These are phyloP conservation scores for Desoria tigrina DNA, from an alignment of 2,888 invertebrate species.

Conservation along the genomic window DNA sequence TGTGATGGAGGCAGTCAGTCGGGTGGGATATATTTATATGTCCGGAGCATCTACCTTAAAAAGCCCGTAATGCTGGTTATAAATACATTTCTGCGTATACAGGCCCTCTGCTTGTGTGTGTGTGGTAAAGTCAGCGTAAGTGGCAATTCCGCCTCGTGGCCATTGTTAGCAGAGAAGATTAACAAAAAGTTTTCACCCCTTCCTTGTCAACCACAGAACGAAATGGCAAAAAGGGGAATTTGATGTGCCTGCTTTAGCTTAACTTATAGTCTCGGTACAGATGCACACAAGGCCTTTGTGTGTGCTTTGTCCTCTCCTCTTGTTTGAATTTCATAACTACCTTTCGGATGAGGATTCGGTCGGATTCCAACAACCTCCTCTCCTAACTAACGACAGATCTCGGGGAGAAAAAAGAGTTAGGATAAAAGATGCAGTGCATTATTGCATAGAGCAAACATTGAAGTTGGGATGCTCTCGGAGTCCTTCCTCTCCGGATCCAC, in stretches of 20 bases:
- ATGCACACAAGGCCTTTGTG: too few species aligned
- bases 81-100: background rate
- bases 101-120: background rate
- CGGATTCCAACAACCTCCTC: too few species aligned
- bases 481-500: too few species aligned
- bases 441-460: too few species aligned
- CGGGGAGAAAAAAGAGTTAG: too few species aligned
- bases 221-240: constrained; percentile 21
- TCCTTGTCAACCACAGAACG: constrained; percentile 33
- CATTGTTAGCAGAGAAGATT: constrained; percentile 37
- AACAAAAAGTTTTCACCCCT: constrained; percentile 42
- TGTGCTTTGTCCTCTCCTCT: background rate
- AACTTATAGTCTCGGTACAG: too few species aligned
- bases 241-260: constrained; percentile 11
- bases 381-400: too few species aligned
- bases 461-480: too few species aligned
- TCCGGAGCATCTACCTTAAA: background rate
- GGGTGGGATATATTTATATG: background rate
- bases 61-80: background rate
- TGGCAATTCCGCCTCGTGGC: constrained; percentile 39
- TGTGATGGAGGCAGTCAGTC: constrained; percentile 6
- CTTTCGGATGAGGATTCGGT: too few species aligned
- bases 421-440: too few species aligned
- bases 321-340: constrained; percentile 18
- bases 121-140: constrained; percentile 10